Conservation (phyloP, 1,140 invertebrate species). For the Globodera rostochiensis region DNA sequence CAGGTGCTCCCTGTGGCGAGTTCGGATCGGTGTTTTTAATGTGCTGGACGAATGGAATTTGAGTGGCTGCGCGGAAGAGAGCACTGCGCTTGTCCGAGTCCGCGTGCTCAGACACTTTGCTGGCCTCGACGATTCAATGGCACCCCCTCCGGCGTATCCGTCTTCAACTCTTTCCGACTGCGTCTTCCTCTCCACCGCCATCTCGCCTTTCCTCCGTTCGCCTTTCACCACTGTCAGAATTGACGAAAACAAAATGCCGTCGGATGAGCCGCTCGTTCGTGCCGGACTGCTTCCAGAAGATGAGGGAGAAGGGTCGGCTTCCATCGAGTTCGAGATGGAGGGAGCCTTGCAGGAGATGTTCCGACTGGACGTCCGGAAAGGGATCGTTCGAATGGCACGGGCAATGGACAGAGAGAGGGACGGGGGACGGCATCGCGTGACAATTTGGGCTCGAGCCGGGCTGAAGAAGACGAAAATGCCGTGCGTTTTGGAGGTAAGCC, state of each 20-base stretch:
- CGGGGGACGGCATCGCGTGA: not conserved
- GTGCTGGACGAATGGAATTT: not conserved
- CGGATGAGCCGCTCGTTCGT: not conserved
- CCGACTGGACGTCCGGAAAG: not conserved
- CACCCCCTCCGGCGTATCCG: not conserved
- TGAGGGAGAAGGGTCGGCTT: not conserved
- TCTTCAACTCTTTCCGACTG: not conserved
- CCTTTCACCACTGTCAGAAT: not conserved
- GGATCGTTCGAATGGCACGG: not conserved
- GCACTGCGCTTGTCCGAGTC: not conserved
- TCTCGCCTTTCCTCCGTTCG: not conserved
- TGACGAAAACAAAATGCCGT: not conserved
- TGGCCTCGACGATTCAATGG: not conserved
- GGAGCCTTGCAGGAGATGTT: not conserved
- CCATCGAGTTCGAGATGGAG: not conserved
- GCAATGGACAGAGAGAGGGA: conserved; percentile 24
- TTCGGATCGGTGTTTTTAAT: not conserved
- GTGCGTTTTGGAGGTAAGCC: conserved; percentile 3
- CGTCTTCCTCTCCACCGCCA: not conserved
- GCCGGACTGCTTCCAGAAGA: not conserved
- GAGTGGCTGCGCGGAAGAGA: not conserved
- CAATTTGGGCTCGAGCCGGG: not conserved
- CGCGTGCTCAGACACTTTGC: not conserved
- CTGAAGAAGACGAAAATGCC: not conserved
- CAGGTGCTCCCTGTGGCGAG: not conserved